Evolutionary conservation across 2,113 vertebrate species (phyloP), one percentile per base, ranked within the genome.

Genomic region (Amazona guildingii): DNA sequence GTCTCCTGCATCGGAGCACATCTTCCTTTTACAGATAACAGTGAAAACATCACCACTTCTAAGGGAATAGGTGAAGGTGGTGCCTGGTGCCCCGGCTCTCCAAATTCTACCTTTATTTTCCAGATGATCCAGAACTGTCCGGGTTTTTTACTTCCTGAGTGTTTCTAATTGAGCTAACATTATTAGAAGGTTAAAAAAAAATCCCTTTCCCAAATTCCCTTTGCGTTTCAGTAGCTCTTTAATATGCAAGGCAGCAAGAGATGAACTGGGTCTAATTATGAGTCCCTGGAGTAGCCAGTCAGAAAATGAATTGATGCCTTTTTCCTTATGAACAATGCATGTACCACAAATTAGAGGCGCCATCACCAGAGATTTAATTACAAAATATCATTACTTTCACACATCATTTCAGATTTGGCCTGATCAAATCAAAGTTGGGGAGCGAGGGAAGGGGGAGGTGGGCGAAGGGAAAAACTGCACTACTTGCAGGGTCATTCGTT

Each of bases 341-440:
- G 98, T 97, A 98, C 97, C 98, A 98, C 98, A 98, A 98, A 98
- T 98, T 98, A 98, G 97, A 77, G 97, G 96, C 97, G 70, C 98
- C 97, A 97, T 98, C 98, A 98, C 98, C 97, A 98, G 98, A 98
- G 98, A 98, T 98, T 98, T 98, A 98, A 98, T 98, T 98, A 98
- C 98, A 98, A 98, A 98, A 98, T 98, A 98, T 98, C 98, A 98
- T 98, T 98, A 98, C 98, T 98, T 98, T 98, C 98, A 98, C 98
- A 98, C 98, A 98, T 98, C 98, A 98, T 98, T 98, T 98, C 98
- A 98, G 98, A 98, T 98, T 98, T 98, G 98, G 98, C 97, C 98
- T 98, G 98, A 98, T 98, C 98, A 97, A 98, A 98, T 98, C 97
- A 98, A 98, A 98, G 98, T 96, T 97, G 93, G 95, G 95, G 97